Evolutionary conservation across 1,140 invertebrate genomes (phyloP), one percentile per base, ranked within the genome.

Genomic region (Odontomachus brunneus): DNA sequence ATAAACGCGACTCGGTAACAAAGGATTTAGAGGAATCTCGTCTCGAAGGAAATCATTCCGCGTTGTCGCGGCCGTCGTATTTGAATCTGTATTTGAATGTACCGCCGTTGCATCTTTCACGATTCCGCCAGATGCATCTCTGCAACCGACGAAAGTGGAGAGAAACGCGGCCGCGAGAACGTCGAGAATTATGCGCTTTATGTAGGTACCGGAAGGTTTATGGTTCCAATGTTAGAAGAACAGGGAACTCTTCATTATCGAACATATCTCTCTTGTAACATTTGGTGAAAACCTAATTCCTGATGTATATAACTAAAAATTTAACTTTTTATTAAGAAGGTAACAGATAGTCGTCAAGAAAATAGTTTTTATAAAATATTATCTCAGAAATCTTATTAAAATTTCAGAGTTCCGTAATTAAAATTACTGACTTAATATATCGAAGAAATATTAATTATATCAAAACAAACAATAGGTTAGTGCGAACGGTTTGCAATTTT

Each of bases 21-120:
- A 80, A 80, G 53, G 22, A n/a, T 80, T 80, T 80, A 80, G 55
- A 69, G 75, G 33, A 69, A 80, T 80, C 75, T 48, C 51, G 63
- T 78, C 75, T 80, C 75, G 75, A 80, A 80, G 75, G 75, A 80
- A 80, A 80, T 80, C 75, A 80, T 67, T 65, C 49, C n/a, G 65
- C n/a, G 66, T 71, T 44, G 65, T 69, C 74, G 74, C 62, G 62
- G 51, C 29, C 29, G 63, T 24, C 22, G 75, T n/a, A n/a, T n/a
- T n/a, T n/a, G n/a, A 29, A 80, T 80, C 26, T 15, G 51, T 80
- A 71, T 69, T 69, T 80, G 75, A 80, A 80, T 71, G 65, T 71
- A 71, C 33, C 38, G 24, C 65, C 33, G 29, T n/a, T 80, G n/a
- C 53, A 80, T 71, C 69, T 80, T 80, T 69, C 75, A 80, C 57